Base-by-base conservation (phyloP, 2,113 vertebrate species). In the Scortum barcoo region DNA sequence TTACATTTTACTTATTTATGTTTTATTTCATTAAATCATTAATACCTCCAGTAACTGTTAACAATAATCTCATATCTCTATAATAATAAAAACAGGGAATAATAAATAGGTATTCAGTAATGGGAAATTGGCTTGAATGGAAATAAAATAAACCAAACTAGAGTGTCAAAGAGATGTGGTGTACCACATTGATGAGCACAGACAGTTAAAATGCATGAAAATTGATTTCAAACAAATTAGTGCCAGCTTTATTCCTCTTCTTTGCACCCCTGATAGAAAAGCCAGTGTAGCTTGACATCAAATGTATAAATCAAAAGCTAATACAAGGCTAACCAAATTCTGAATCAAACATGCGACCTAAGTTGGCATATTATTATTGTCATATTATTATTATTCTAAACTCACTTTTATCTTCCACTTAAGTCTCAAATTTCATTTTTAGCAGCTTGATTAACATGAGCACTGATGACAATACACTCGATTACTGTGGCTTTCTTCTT, bases 401-500 rank as follows among this genome's bases (percentile, higher is more conserved):
- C 11, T 61, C 10, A 26, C 30, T 70, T 68, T 62, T 20, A 42
- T 62, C 67, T 62, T 62, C 44, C 7, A 22, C 2, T 33, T 22
- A 14, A 42, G 9, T 54, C 48, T 28, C 69, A 53, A 13, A 40
- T 51, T 78, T 61, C 26, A 48, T 26, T 48, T 80, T 36, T 28
- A 66, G 38, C n/a, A 48, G 60, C 57, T 36, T 19, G 60, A 65
- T 22, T 22, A 76, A 56, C 42, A 11, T 3, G 3, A 9, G 22
- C 42, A 8, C 24, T 17, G 51, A 76, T 67, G 26, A 40, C 46
- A 46, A 57, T 33, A 57, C 48, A 17, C 13, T 11, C 56, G 26
- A 80, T 56, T 68, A 40, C 19, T 81, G 61, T 51, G 9, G 28
- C 24, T 50, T 28, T 58, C n/a, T 81, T 19, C 9, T 44, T 44